A percentile compares a stretch with the other conserved stretches of the same genome.
Evolutionary conservation across 2,888 invertebrate genomes (phyloP).

Genomic region (Ornithoptera priamus): DNA sequence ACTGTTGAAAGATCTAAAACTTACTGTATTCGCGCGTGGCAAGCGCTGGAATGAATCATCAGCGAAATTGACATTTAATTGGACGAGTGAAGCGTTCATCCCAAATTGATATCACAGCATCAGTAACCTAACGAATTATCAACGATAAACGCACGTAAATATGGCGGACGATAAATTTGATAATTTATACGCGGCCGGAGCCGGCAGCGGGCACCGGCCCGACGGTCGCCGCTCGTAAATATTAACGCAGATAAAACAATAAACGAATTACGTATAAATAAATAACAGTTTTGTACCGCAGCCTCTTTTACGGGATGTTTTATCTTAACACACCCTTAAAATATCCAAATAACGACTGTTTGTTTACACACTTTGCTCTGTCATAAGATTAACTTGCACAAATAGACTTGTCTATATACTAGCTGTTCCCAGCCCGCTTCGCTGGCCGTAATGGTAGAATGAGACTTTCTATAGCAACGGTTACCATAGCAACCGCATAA

Average conservation of each 20-base stretch:
- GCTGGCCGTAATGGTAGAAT: too few relatives aligned
- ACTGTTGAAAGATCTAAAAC: too few relatives aligned
- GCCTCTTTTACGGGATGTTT: constrained; percentile 34
- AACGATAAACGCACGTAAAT: constrained; percentile 62
- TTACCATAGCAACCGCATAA: too few relatives aligned
- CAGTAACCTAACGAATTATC: constrained; percentile 66
- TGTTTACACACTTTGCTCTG: too few relatives aligned
- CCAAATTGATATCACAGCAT: constrained; percentile 69
- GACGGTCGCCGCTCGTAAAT: constrained; percentile 67
- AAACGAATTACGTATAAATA: constrained; percentile 78
- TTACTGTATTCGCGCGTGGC: too few relatives aligned
- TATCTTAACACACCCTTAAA: too few relatives aligned
- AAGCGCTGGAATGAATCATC: constrained; percentile 55
- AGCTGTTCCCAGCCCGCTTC: too few relatives aligned
- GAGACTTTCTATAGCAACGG: too few relatives aligned
- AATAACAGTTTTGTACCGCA: constrained; percentile 74
- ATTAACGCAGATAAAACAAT: constrained; percentile 77
- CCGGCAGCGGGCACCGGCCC: not conserved
- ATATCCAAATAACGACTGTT: too few relatives aligned
- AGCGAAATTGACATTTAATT: constrained; percentile 75
- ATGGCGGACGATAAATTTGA: constrained; percentile 70
- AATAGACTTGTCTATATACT: too few relatives aligned
- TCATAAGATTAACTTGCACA: too few relatives aligned
- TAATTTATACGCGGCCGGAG: constrained; percentile 57
- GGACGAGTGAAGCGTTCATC: constrained; percentile 54